Evolutionary conservation across 2,888 invertebrate genomes (phyloP), one percentile per base, ranked within the genome.

Genomic region (Asteroscopus sphinx): DNA sequence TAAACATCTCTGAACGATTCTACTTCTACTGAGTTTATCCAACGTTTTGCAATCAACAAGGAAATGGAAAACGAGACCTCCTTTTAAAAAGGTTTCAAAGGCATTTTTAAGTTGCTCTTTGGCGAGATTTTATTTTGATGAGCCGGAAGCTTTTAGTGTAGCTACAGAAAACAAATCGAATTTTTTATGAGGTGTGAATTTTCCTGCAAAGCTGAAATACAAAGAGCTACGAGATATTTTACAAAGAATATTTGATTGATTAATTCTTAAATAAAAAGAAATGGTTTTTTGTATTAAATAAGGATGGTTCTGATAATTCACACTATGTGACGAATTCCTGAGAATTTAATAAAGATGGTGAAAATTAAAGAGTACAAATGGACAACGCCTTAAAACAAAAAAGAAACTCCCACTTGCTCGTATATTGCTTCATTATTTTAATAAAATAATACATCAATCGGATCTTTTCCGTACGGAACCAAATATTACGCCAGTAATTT

Each of bases 101-200:
- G 52, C 46, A 12, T 40, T 47, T 49, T 55, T 26, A 35, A 49
- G 42, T 44, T 15, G 13, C 25, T 52, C 28, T 30, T 53, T 42
- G 17, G 13, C 30, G 47, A 21, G 21, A 57, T 42, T 47, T 48
- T 16, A 30, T 60, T 75, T 51, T 45, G 39, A 42, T 28, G 41
- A 32, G 36, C 8, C 1, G 9, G 21, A 39, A 37, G 5, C 16
- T 54, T 54, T 72, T 68, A 54, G 44, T 44, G 15, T n/a, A n/a
- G n/a, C n/a, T 15, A 8, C 25, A 12, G 33, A 41, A 46, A 58
- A 54, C 33, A 58, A 61, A 70, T 59, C 17, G 49, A 40, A 40
- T 53, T 69, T 58, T 53, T 69, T 13, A 63, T 69, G 42, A 63
- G 47, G 36, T 33, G 45, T 40, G 37, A 52, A 25, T 55, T 49